Percentiles rank a stretch among this genome's conserved stretches.
phyloP scores from a whole-genome alignment of 2,113 vertebrate species.

The Austrofundulus limnaeus region DNA sequence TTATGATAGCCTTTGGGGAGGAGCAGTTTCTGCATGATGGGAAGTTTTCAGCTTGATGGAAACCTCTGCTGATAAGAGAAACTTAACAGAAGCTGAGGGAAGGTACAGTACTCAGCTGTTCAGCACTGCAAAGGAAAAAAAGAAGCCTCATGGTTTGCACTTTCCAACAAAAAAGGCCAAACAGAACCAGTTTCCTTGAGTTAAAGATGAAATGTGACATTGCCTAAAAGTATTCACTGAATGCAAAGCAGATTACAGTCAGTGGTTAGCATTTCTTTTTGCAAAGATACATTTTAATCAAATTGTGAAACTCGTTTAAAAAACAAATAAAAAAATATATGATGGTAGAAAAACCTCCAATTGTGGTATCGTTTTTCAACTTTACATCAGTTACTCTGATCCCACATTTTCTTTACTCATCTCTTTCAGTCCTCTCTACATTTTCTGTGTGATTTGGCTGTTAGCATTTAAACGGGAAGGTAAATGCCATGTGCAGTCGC shows the following conservation, averaged over 20 bases:
- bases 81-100: background rate
- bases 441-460: no score
- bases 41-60: constrained; percentile 50
- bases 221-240: background rate
- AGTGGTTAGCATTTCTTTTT: background rate
- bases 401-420: no score
- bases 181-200: background rate
- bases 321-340: no score
- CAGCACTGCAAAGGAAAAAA: background rate
- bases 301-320: no score
- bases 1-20: constrained; percentile 54
- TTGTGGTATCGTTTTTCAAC: no score
- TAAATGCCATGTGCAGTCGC: no score
- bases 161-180: background rate
- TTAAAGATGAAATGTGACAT: background rate
- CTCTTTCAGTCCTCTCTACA: no score
- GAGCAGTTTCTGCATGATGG: constrained; percentile 50
- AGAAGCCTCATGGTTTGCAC: background rate
- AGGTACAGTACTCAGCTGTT: constrained; percentile 8
- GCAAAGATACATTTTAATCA: background rate
- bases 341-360: no score
- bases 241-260: constrained; percentile 6
- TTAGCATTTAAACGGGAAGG: no score
- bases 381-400: no score
- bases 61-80: constrained; percentile 30